Base-by-base conservation (phyloP, 2,797 vertebrate genomes). In the Lycodopsis pacificus region DNA sequence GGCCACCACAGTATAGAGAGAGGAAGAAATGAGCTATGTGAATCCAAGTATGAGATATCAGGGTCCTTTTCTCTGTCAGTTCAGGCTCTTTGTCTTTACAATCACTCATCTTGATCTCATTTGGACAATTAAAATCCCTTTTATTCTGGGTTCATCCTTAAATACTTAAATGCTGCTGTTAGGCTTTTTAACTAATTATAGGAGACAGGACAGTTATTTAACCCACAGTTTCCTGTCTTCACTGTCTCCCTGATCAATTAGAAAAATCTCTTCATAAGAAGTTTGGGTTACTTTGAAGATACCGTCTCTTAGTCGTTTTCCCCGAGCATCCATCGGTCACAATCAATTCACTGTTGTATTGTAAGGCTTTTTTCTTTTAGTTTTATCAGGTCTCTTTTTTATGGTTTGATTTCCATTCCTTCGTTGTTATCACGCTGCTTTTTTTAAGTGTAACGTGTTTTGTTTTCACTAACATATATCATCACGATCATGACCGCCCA, bases 151-250 rank as follows among this genome's bases (percentile, higher is more conserved):
- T 10, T 67, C 74, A 64, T 48, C n/a, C 30, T 67, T 2, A 12
- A 77, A 44, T 83, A 38, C 42, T 48, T 27, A 70, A 80, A 66
- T 38, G 58, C 76, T 73, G 36, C 63, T 46, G 27, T 68, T 48
- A 65, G 71, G 61, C 65, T 49, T 82, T 71, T 76, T 66, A 64
- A 68, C 17, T 81, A 71, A 78, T 82, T 72, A 84, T 20, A 84
- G 66, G 27, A 67, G 54, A 79, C 48, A 34, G 5, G 22, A 71
- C 17, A 59, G 54, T 66, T 66, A 66, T 70, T 79, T 68, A 77
- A 57, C 66, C 74, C 69, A 61, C 62, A 51, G 22, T 6, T 49
- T 13, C 70, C 56, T 80, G 17, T 27, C 56, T 20, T 64, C 9
- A 58, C 13, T 30, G 15, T 62, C 48, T 80, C 32, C 32, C 7